phyloP scores from a whole-genome alignment of 2,888 invertebrate species.

The Patella caerulea region DNA sequence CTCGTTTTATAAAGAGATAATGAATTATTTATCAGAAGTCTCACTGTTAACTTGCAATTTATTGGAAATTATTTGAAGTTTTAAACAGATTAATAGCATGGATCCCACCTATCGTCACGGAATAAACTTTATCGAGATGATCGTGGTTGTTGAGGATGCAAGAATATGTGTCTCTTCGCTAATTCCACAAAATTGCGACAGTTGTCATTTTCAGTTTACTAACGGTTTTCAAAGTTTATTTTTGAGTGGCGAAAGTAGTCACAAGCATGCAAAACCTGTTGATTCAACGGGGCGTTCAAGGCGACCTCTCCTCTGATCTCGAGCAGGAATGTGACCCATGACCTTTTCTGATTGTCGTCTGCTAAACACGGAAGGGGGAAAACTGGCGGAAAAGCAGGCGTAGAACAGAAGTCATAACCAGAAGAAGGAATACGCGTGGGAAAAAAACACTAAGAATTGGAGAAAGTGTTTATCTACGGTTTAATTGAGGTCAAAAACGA shows the following conservation, averaged over 20 bases:
- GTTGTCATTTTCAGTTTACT: conserved; percentile 2
- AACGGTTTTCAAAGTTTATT: background rate
- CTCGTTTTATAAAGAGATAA: too few relatives aligned
- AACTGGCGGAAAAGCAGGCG: background rate
- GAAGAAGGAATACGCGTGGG: conserved; percentile 1
- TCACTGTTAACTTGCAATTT: too few relatives aligned
- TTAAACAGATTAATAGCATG: too few relatives aligned
- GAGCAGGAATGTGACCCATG: conserved; percentile 10
- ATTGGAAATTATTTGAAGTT: too few relatives aligned
- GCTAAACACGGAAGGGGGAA: conserved; percentile 1
- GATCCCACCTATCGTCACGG: too few relatives aligned
- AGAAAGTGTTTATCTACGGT: background rate
- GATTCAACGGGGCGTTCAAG: background rate
- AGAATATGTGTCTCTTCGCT: background rate
- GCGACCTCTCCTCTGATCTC: conserved; percentile 7
- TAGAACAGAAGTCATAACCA: background rate
- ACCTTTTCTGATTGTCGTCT: conserved; percentile 5
- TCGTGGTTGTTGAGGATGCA: too few relatives aligned
- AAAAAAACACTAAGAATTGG: background rate
- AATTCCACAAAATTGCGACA: background rate
- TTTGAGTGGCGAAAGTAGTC: background rate
- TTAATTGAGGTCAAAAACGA: background rate
- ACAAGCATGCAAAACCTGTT: conserved; percentile 7
- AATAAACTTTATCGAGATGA: too few relatives aligned
- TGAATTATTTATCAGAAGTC: too few relatives aligned